Evolutionary conservation across 1,140 invertebrate species (phyloP).

Genomic region (Octopus sinensis): DNA sequence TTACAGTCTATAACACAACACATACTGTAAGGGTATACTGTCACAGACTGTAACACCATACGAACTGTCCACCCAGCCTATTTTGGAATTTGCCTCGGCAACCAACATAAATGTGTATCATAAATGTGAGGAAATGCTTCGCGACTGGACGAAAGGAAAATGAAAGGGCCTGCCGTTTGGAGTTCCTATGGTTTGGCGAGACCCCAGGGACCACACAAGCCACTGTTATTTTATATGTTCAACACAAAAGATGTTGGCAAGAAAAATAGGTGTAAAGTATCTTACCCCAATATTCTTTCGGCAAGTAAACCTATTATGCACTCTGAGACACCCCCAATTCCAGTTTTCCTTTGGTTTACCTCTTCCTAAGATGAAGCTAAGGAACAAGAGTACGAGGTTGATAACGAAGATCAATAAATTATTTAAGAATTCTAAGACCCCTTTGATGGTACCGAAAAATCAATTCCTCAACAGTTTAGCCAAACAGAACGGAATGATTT

Average conservation of each 20-base stretch:
- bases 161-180: slow-evolving; percentile 3
- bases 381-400: not conserved
- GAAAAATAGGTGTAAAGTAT: slow-evolving; percentile 4
- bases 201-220: not conserved
- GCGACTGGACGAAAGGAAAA: slow-evolving; percentile 7
- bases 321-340: slow-evolving; percentile 3
- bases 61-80: too few relatives aligned
- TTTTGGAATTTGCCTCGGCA: slow-evolving; percentile 3
- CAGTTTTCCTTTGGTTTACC: not conserved
- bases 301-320: slow-evolving; percentile 4
- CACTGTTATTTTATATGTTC: not conserved
- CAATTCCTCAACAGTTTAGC: slow-evolving; percentile 7
- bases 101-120: not conserved
- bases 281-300: slow-evolving; percentile 4
- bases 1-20: too few relatives aligned
- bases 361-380: not conserved
- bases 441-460: not conserved
- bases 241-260: slow-evolving; percentile 1
- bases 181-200: slow-evolving; percentile 4
- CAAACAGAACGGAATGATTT: slow-evolving; percentile 1
- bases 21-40: too few relatives aligned
- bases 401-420: not conserved
- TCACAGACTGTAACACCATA: too few relatives aligned
- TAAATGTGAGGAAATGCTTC: not conserved
- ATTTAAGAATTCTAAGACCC: not conserved